Evolutionary conservation across 2,113 vertebrate species (phyloP).

Genomic region (Clarias gariepinus): DNA sequence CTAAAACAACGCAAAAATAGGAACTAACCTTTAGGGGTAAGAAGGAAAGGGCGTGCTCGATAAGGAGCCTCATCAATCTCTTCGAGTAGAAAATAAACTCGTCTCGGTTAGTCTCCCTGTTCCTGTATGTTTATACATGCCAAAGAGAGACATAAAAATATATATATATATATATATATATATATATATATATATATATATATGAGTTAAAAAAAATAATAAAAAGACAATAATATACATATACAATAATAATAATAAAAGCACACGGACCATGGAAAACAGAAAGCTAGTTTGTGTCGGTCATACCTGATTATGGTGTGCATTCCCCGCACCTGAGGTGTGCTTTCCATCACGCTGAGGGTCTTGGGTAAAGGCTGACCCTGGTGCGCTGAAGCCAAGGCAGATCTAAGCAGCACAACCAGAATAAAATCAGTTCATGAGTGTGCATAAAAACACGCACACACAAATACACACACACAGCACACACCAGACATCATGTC

Average conservation of each 20-base stretch:
- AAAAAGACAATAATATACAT: too few relatives aligned
- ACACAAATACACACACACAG: slow-evolving; percentile 11
- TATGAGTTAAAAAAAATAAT: too few relatives aligned
- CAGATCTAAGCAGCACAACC: slow-evolving; percentile 70
- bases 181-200: too few relatives aligned
- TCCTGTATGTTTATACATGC: slow-evolving; percentile 65
- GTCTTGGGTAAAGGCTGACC: slow-evolving; percentile 84
- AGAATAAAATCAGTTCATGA: neutral
- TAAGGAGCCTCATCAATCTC: slow-evolving; percentile 88
- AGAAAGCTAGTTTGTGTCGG: neutral
- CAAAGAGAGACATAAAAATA: neutral
- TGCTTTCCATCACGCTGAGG: slow-evolving; percentile 83
- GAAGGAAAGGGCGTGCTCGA: slow-evolving; percentile 88
- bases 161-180: too few relatives aligned
- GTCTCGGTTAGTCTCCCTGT: slow-evolving; percentile 87
- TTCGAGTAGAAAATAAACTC: slow-evolving; percentile 95
- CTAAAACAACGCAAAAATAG: neutral
- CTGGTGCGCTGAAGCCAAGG: slow-evolving; percentile 86
- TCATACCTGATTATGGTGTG: slow-evolving; percentile 91
- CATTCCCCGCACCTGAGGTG: slow-evolving; percentile 87
- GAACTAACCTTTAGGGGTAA: slow-evolving; percentile 79
- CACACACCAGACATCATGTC: slow-evolving; percentile 11
- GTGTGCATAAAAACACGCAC: neutral
- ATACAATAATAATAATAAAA: too few relatives aligned
- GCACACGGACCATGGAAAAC: neutral